These are phyloP conservation scores for Baronia brevicornis DNA, from an alignment of 2,888 invertebrate species.

Conservation along the genomic window DNA sequence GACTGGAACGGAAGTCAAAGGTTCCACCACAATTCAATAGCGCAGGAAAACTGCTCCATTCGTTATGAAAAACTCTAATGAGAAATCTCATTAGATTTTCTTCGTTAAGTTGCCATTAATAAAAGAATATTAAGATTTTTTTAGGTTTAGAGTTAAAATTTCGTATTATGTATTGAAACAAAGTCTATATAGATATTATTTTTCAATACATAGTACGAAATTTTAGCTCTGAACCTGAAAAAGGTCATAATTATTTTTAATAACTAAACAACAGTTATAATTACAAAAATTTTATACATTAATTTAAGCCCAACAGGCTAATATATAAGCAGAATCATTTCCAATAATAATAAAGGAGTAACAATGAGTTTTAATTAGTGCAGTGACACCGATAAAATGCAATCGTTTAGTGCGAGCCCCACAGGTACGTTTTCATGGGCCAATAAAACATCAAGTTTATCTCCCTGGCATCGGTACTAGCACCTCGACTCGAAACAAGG, in stretches of 20 bases:
- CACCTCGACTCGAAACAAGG: conserved; percentile 51
- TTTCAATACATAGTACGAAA: neutral
- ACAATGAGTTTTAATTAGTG: conserved; percentile 27
- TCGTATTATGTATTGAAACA: conserved; percentile 4
- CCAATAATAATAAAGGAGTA: conserved; percentile 19
- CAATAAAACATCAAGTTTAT: conserved; percentile 48
- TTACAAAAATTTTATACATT: too few relatives aligned
- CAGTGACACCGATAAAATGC: conserved; percentile 25
- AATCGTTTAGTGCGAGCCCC: conserved; percentile 8
- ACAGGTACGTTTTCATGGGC: conserved; percentile 25
- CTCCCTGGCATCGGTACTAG: conserved; percentile 41
- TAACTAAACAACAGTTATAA: too few relatives aligned
- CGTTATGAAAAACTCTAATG: conserved; percentile 50
- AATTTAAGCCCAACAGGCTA: conserved; percentile 4
- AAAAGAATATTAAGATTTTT: neutral
- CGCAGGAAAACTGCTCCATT: conserved; percentile 46
- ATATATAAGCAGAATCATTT: conserved; percentile 10
- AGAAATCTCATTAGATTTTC: conserved; percentile 49
- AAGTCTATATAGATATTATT: too few relatives aligned
- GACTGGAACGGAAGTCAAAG: conserved; percentile 44
- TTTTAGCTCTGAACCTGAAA: neutral
- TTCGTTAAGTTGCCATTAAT: conserved; percentile 7
- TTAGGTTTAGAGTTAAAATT: neutral
- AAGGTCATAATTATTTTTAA: neutral
- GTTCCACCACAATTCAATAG: conserved; percentile 49